Evolutionary conservation across 2,113 vertebrate species (phyloP).

Genomic region (Chaetops frenatus): DNA sequence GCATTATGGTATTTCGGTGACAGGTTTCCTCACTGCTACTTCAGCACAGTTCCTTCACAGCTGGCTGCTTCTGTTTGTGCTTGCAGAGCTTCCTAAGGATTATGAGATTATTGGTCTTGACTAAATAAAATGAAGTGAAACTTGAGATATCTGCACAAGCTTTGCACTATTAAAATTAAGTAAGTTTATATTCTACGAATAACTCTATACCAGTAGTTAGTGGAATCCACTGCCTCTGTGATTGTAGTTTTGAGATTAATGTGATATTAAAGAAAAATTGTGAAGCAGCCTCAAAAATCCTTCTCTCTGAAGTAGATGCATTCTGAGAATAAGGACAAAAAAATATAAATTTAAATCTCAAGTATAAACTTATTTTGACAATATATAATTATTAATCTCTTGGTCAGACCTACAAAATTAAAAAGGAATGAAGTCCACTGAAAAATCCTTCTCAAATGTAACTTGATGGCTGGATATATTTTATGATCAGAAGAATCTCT

Average conservation of each 20-base stretch:
- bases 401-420: neutral
- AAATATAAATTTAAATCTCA: neutral
- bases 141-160: neutral
- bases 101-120: neutral
- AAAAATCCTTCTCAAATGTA: neutral
- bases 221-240: neutral
- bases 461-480: neutral
- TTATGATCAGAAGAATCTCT: neutral
- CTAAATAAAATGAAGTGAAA: neutral
- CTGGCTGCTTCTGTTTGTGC: neutral
- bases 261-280: neutral
- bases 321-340: neutral
- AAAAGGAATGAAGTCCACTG: neutral
- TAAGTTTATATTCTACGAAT: neutral
- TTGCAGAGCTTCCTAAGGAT: neutral
- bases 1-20: neutral
- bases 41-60: neutral
- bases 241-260: neutral
- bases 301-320: neutral
- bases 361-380: neutral
- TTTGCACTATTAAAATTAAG: neutral
- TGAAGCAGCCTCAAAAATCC: neutral
- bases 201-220: neutral
- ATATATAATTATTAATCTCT: neutral
- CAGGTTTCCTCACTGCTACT: neutral